Conservation (phyloP, 2,888 invertebrate species). For the Cremastinae sp. region DNA sequence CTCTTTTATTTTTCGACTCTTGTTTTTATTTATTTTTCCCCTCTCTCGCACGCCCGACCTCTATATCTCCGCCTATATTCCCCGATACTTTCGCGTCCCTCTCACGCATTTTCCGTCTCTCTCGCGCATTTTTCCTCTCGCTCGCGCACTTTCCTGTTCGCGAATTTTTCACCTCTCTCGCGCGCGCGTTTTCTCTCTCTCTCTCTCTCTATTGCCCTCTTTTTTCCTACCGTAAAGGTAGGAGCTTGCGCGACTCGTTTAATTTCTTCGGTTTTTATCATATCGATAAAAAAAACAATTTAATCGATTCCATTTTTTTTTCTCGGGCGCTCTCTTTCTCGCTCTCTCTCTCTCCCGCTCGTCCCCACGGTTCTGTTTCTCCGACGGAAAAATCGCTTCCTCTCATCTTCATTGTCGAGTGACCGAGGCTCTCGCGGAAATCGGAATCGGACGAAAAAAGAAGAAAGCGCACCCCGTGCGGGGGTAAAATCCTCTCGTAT, state of each 20-base stretch:
- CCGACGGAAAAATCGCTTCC: constrained; percentile 30
- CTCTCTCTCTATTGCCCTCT: constrained; percentile 32
- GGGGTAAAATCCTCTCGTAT: background rate
- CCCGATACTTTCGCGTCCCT: too few relatives aligned
- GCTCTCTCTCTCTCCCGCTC: constrained; percentile 50
- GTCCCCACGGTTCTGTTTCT: constrained; percentile 17
- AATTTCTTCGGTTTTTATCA: constrained; percentile 60
- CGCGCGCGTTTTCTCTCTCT: too few relatives aligned
- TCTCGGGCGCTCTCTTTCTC: constrained; percentile 47
- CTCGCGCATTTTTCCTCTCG: constrained; percentile 12
- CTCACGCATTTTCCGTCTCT: constrained; percentile 13
- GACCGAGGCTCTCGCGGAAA: background rate
- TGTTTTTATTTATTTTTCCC: constrained; percentile 47
- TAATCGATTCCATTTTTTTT: constrained; percentile 44
- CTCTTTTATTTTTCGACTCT: constrained; percentile 9
- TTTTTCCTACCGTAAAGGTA: constrained; percentile 32
- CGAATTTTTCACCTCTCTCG: too few relatives aligned
- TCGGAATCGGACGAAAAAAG: constrained; percentile 8
- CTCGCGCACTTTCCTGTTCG: constrained; percentile 33
- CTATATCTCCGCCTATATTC: background rate
- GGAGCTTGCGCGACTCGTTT: constrained; percentile 60
- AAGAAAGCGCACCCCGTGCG: too few relatives aligned
- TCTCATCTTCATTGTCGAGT: constrained; percentile 10
- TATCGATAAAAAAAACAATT: constrained; percentile 46
- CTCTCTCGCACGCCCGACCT: too few relatives aligned